phyloP scores from a whole-genome alignment of 2,797 vertebrate species.

The Enteromius mattozi region DNA sequence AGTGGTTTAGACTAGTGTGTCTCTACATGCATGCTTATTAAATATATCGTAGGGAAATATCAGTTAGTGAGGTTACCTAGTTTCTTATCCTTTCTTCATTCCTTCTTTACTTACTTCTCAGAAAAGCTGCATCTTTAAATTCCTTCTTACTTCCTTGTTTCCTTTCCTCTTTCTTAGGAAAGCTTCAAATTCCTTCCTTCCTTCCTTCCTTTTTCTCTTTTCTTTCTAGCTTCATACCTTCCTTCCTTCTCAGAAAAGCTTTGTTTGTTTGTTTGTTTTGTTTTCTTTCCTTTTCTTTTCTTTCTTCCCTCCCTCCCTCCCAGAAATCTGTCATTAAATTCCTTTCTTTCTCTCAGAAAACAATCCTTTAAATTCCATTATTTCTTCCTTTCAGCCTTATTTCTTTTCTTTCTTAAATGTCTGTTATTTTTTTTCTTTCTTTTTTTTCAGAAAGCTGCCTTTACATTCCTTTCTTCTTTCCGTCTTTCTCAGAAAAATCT shows the following conservation, averaged over 20 bases:
- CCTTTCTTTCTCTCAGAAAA: background rate
- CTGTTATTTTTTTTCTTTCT: no score
- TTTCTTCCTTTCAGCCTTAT: background rate
- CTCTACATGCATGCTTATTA: conserved; percentile 53
- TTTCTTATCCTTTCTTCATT: background rate
- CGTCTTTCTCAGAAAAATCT: no score
- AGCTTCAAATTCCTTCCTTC: background rate
- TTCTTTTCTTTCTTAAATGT: no score
- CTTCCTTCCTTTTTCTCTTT: no score
- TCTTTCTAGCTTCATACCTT: no score
- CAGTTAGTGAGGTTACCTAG: background rate
- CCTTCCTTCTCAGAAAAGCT: background rate
- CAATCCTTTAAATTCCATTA: no score
- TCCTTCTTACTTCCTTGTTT: no score
- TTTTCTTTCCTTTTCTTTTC: background rate
- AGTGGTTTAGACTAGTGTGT: conserved; percentile 55
- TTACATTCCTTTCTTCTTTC: no score
- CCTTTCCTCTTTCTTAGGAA: background rate
- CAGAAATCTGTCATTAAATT: background rate
- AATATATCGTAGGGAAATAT: background rate
- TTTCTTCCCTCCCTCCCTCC: background rate
- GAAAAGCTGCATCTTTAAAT: background rate
- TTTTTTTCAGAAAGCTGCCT: no score
- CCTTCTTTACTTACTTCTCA: background rate
- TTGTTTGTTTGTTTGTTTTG: no score